phyloP scores from a whole-genome alignment of 92 coral and sea anemone species.

The Epizoanthus illoricatus region DNA sequence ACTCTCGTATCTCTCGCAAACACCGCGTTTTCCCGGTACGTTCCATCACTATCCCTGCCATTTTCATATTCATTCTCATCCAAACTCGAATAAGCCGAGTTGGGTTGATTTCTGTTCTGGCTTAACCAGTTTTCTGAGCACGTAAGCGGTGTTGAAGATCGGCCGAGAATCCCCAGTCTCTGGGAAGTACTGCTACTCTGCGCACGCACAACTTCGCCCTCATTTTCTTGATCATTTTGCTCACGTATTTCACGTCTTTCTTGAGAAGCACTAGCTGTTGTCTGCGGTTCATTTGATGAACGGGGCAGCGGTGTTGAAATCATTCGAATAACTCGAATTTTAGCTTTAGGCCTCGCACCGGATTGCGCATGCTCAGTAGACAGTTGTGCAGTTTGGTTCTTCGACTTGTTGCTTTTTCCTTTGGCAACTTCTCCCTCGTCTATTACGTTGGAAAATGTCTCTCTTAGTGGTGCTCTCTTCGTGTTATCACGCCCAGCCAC shows the following conservation, averaged over 20 bases:
- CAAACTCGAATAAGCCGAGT: background rate
- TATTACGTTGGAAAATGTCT: no score
- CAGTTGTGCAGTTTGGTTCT: background rate
- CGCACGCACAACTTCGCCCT: background rate
- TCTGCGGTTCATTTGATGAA: background rate
- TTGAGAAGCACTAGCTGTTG: background rate
- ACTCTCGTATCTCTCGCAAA: background rate
- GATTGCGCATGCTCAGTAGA: background rate
- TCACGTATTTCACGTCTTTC: background rate
- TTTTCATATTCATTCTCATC: background rate
- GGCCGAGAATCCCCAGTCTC: background rate
- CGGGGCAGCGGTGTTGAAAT: conserved; percentile 23
- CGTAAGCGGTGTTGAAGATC: background rate
- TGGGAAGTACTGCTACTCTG: background rate
- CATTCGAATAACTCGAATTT: conserved; percentile 30
- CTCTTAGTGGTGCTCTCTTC: no score
- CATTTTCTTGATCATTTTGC: background rate
- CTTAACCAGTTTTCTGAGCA: background rate
- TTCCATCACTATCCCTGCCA: no score
- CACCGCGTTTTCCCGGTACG: background rate
- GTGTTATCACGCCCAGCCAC: no score
- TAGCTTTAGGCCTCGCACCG: background rate
- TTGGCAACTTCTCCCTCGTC: background rate
- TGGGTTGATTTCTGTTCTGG: background rate
- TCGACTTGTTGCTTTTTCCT: background rate